Evolutionary conservation across 2,113 vertebrate species (phyloP).

Genomic region (Muscicapa adusta): DNA sequence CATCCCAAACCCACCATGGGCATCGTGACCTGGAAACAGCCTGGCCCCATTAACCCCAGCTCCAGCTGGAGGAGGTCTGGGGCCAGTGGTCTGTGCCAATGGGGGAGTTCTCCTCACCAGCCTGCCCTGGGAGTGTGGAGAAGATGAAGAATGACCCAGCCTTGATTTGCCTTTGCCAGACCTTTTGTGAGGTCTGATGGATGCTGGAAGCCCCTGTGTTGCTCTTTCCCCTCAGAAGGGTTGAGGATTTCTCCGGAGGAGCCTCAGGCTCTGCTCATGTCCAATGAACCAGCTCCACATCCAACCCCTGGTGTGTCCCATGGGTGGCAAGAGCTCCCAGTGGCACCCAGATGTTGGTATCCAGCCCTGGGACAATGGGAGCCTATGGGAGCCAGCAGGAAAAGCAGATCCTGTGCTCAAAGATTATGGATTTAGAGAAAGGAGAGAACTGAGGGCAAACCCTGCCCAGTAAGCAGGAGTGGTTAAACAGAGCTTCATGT

Average conservation of each 20-base stretch:
- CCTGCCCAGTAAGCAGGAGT: background rate
- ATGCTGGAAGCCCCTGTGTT: background rate
- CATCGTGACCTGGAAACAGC: rapidly evolving
- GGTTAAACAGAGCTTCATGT: background rate
- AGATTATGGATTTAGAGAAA: background rate
- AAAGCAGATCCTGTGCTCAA: background rate
- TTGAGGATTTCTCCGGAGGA: background rate
- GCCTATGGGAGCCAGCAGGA: background rate
- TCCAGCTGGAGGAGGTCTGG: background rate
- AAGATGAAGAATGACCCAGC: background rate
- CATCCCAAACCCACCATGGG: background rate
- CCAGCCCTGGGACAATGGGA: background rate
- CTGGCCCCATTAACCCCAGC: background rate
- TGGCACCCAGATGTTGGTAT: background rate
- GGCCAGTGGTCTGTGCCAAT: background rate
- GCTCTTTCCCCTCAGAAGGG: background rate
- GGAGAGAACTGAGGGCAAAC: background rate
- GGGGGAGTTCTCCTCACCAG: background rate
- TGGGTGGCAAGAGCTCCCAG: background rate
- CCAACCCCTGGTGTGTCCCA: rapidly evolving
- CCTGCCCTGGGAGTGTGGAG: background rate
- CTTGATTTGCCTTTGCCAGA: background rate
- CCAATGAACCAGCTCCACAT: background rate
- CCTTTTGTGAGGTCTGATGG: background rate
- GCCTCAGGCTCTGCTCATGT: background rate